Percentiles rank a stretch among this genome's conserved stretches.
Conservation (phyloP, 2,797 vertebrate species). For the Acanthornis magna region DNA sequence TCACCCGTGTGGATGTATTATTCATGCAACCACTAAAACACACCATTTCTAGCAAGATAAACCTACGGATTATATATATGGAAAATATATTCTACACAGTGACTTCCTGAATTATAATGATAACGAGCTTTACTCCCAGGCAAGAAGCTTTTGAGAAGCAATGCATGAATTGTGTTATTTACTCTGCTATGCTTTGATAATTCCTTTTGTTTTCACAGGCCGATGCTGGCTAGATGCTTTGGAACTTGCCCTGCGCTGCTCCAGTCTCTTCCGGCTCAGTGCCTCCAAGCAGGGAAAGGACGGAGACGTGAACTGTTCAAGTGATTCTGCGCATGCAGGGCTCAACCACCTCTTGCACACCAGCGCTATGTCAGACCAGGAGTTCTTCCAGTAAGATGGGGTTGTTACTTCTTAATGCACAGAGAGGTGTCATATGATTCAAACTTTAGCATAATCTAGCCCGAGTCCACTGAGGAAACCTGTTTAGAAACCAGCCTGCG, state of each 20-base stretch:
- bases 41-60: background rate
- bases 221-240: slow-evolving; percentile 98
- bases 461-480: background rate
- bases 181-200: background rate
- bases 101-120: background rate
- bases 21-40: background rate
- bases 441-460: rapidly evolving
- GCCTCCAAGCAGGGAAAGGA: slow-evolving; percentile 83
- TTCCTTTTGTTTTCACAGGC: slow-evolving; percentile 74
- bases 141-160: background rate
- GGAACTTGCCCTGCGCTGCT: slow-evolving; percentile 93
- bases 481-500: background rate
- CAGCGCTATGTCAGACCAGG: slow-evolving; percentile 80
- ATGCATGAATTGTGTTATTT: background rate
- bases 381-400: slow-evolving; percentile 86
- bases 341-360: slow-evolving; percentile 86
- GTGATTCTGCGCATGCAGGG: slow-evolving; percentile 79
- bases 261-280: slow-evolving; percentile 89
- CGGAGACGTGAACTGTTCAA: slow-evolving; percentile 82
- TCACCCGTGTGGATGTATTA: background rate
- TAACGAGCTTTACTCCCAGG: background rate
- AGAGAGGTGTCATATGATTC: background rate
- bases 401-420: background rate
- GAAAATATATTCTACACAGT: background rate
- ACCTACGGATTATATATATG: background rate